Conservation (phyloP, 2,113 vertebrate species). For the rabbit (Oryctolagus cuniculus) region mOryCun1.1 NC_091434.1:82541501-82542000, state of each 20-base stretch:
- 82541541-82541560: slow-evolving; percentile 31
- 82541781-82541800: slow-evolving; percentile 46
- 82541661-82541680: slow-evolving; percentile 56
- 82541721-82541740: slow-evolving; percentile 43
- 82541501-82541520: slow-evolving; percentile 14
- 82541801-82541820: slow-evolving; percentile 64
- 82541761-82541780: slow-evolving; percentile 16
- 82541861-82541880: slow-evolving; percentile 57
- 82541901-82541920: slow-evolving; percentile 60
- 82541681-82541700: slow-evolving; percentile 58
- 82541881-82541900: slow-evolving; percentile 63
- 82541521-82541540: slow-evolving; percentile 36
- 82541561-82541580: slow-evolving; percentile 8
- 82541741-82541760: slow-evolving; percentile 35
- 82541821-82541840: slow-evolving; percentile 57
- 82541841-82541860: slow-evolving; percentile 66
- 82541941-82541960: neutral
- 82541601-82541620: neutral
- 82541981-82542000: slow-evolving; percentile 52
- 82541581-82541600: slow-evolving; percentile 48
- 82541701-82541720: slow-evolving; percentile 58
- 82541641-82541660: slow-evolving; percentile 59
- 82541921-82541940: slow-evolving; percentile 29
- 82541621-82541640: slow-evolving; percentile 36
- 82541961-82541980: neutral